Evolutionary conservation across 1,140 invertebrate species (phyloP), one percentile per base, ranked within the genome.

Genomic region (Maconellicoccus hirsutus): DNA sequence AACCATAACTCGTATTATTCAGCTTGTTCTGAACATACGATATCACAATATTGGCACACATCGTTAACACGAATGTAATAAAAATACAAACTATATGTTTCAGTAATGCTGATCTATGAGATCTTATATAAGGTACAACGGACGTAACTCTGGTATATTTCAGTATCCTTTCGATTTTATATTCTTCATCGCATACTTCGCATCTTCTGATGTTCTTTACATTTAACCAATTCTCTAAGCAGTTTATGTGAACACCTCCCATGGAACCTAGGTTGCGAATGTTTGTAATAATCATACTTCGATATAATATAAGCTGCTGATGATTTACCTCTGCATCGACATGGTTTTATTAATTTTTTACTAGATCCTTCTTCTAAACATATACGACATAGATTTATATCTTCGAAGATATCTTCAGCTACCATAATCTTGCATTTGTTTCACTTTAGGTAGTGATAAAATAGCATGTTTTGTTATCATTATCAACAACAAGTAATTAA

Each of bases 301-400:
- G 16, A 59, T 3, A 4, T 22, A 10, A 59, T 59, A 16, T 3
- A 16, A 59, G 4, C 16, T 19, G n/a, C 4, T 59, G 21, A n/a
- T n/a, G n/a, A 59, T 4, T 10, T 66, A 66, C 61, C 61, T 66
- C 25, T 66, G 25, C 61, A 66, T 66, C 25, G 3, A 16, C 61
- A 66, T 4, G 61, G 61, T 25, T 66, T 66, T 66, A 66, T 66
- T 66, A 66, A 16, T 66, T 66, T 66, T 66, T 66, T 66, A 19
- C n/a, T 52, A 23, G 14, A 66, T 25, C 61, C 61, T 26, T 66
- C 61, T 66, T 66, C 61, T 12, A 66, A 16, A 66, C 61, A 66
- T 8, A 66, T 66, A 23, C 61, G 61, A 26, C 61, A 66, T 25
- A 66, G 10, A 66, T 26, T 66, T 23, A 66, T 16, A 22, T 25